Conservation (phyloP, 2,888 invertebrate species). For the Agrilus cyanescens region DNA sequence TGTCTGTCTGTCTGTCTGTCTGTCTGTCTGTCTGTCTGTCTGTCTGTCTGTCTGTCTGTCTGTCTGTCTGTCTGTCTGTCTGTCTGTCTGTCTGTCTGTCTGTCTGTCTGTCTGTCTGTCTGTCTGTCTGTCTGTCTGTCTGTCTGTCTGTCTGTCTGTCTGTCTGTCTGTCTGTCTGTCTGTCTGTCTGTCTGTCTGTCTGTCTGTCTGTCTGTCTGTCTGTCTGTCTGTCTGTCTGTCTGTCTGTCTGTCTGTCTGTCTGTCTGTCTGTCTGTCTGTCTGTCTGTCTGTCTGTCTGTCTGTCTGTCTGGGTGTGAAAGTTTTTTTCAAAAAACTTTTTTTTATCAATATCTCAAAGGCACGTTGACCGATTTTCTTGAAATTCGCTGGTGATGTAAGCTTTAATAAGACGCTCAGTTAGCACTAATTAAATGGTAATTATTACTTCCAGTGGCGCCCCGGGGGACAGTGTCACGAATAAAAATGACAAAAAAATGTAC, state of each 20-base stretch:
- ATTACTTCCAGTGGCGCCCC: too few relatives aligned
- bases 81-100: slow-evolving; percentile 2
- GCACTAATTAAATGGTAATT: too few relatives aligned
- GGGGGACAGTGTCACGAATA: too few relatives aligned
- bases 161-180: slow-evolving; percentile 1
- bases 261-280: neutral
- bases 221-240: neutral
- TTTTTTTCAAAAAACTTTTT: too few relatives aligned
- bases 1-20: slow-evolving; percentile 4
- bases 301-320: slow-evolving; percentile 1
- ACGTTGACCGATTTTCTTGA: too few relatives aligned
- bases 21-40: slow-evolving; percentile 4
- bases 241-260: too few relatives aligned
- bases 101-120: slow-evolving; percentile 2
- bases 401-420: too few relatives aligned
- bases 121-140: slow-evolving; percentile 1
- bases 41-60: neutral
- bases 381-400: too few relatives aligned
- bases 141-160: slow-evolving; percentile 3
- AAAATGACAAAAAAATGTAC: too few relatives aligned
- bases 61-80: neutral
- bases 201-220: slow-evolving; percentile 2
- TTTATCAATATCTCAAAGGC: too few relatives aligned
- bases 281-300: neutral
- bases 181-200: slow-evolving; percentile 1